A percentile compares a stretch with the other conserved stretches of the same genome.
Evolutionary conservation across 2,113 vertebrate species (phyloP).

Genomic region (Oreochromis aureus): DNA sequence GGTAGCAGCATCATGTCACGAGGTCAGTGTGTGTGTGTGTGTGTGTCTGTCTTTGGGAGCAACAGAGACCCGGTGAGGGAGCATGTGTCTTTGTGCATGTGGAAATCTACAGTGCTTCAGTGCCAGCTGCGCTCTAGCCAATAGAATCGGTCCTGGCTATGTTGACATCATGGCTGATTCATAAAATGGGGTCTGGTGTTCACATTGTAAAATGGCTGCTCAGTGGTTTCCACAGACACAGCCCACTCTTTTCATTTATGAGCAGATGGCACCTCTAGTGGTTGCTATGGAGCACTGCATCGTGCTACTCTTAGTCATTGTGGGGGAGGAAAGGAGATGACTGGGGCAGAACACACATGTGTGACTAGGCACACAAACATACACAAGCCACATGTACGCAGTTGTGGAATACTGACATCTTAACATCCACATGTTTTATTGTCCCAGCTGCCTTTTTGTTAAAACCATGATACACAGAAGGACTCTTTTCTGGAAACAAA

Average conservation of each 20-base stretch:
- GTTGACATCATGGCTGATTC: conserved; percentile 66
- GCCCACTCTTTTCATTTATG: conserved; percentile 57
- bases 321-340: conserved; percentile 55
- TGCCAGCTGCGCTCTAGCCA: conserved; percentile 38
- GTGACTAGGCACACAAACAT: not conserved
- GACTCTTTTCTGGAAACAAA: conserved; percentile 11
- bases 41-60: not conserved
- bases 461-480: not conserved
- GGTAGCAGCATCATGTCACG: conserved; percentile 29
- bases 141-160: conserved; percentile 29
- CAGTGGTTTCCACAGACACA: conserved; percentile 30
- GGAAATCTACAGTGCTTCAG: not conserved
- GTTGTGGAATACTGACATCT: not conserved
- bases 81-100: not conserved
- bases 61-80: not conserved
- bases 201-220: conserved; percentile 75
- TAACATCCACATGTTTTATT: conserved; percentile 32
- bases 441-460: conserved; percentile 26
- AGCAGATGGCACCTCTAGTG: conserved; percentile 66
- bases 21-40: conserved; percentile 28
- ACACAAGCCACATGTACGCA: not conserved
- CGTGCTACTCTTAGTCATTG: conserved; percentile 42
- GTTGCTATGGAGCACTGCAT: conserved; percentile 7
- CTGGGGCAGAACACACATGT: conserved; percentile 19
- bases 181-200: conserved; percentile 73